Conservation (phyloP, 2,888 invertebrate genomes). For the Heliconius hortense region DNA sequence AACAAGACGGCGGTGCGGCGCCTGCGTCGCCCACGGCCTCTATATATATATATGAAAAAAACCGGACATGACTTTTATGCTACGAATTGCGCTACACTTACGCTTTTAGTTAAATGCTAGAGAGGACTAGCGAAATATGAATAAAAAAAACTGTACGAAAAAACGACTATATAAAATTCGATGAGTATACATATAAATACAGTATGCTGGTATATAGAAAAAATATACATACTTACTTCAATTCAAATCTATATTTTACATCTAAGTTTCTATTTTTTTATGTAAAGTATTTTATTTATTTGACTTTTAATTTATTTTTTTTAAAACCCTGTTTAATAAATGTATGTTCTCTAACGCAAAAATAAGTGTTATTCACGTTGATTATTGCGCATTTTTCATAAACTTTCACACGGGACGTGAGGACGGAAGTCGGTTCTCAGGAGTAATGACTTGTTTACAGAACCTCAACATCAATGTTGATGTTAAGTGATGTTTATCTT, state of each 20-base stretch:
- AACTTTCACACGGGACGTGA: slow-evolving; percentile 25
- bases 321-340: background rate
- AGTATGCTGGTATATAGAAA: too few species aligned
- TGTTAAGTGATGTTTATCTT: background rate
- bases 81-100: background rate
- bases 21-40: too few species aligned
- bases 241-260: too few species aligned
- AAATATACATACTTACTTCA: too few species aligned
- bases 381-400: slow-evolving; percentile 1
- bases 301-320: background rate
- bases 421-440: slow-evolving; percentile 23
- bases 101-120: background rate
- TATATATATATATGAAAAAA: too few species aligned
- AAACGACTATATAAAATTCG: background rate
- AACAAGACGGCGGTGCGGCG: too few species aligned
- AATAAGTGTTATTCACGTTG: background rate
- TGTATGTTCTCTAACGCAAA: background rate
- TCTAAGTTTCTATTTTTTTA: too few species aligned
- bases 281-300: background rate
- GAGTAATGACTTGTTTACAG: slow-evolving; percentile 21
- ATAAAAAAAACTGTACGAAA: background rate
- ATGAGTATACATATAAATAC: background rate
- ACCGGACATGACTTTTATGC: background rate
- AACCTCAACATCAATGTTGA: slow-evolving; percentile 9
- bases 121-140: background rate